phyloP scores from a whole-genome alignment of 2,797 vertebrate species.

The Cyclura pinguis region DNA sequence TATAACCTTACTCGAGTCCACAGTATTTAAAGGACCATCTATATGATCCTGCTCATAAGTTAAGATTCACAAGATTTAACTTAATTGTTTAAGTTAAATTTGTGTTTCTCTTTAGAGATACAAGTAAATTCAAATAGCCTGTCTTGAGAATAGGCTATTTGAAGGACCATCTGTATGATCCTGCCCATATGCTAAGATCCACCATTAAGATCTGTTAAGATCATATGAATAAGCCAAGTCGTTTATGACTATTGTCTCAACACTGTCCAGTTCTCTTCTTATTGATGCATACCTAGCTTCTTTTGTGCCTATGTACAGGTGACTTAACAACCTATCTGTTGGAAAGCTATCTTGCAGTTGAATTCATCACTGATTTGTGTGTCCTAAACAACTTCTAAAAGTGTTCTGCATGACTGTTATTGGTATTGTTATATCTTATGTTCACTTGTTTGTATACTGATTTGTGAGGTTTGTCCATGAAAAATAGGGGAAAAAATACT shows the following conservation, averaged over 20 bases:
- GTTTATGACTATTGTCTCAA: too few relatives aligned
- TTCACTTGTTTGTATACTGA: not conserved
- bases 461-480: not conserved
- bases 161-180: not conserved
- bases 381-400: not conserved
- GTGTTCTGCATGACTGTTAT: not conserved
- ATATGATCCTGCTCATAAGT: too few relatives aligned
- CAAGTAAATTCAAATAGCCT: not conserved
- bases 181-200: not conserved
- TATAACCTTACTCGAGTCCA: too few relatives aligned
- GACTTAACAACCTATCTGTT: too few relatives aligned
- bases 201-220: not conserved
- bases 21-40: too few relatives aligned
- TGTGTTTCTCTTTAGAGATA: too few relatives aligned
- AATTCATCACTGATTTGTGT: not conserved
- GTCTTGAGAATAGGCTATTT: not conserved
- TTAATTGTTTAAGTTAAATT: too few relatives aligned
- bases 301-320: not conserved
- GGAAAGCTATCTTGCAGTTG: not conserved
- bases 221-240: too few relatives aligned
- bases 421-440: not conserved
- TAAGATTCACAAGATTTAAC: too few relatives aligned
- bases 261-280: too few relatives aligned
- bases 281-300: not conserved
- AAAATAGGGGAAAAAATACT: not conserved